phyloP scores from a whole-genome alignment of 2,797 vertebrate genomes.

The Helarctos malayanus region DNA sequence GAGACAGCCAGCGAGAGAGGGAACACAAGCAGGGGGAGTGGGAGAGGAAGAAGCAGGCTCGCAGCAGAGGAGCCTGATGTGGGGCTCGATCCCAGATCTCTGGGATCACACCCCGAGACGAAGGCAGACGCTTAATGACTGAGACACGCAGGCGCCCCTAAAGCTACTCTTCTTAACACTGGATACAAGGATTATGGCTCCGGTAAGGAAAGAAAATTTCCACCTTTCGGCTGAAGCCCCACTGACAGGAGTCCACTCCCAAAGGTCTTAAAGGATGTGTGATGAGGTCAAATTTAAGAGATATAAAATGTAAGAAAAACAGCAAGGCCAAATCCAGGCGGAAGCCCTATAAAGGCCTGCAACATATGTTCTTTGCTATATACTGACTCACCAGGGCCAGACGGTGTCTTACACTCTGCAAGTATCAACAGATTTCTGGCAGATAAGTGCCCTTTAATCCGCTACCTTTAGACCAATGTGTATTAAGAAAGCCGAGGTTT shows the following conservation, averaged over 20 bases:
- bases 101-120: no score
- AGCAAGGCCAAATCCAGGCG: not conserved
- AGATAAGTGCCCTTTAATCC: not conserved
- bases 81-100: no score
- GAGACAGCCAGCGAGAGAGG: no score
- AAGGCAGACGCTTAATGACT: no score
- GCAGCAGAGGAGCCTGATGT: no score
- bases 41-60: no score
- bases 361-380: not conserved
- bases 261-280: not conserved
- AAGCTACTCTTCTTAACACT: not conserved
- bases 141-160: not conserved
- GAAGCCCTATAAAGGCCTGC: not conserved
- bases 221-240: not conserved
- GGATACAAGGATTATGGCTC: not conserved
- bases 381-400: not conserved
- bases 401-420: not conserved
- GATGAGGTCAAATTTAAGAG: not conserved
- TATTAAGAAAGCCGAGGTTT: not conserved
- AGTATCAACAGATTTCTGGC: not conserved
- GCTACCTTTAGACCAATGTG: not conserved
- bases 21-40: no score
- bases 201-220: not conserved
- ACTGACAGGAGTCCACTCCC: not conserved
- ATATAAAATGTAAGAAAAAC: not conserved